phyloP scores from a whole-genome alignment of 2,797 vertebrate genomes.

The Astyanax mexicanus region DNA sequence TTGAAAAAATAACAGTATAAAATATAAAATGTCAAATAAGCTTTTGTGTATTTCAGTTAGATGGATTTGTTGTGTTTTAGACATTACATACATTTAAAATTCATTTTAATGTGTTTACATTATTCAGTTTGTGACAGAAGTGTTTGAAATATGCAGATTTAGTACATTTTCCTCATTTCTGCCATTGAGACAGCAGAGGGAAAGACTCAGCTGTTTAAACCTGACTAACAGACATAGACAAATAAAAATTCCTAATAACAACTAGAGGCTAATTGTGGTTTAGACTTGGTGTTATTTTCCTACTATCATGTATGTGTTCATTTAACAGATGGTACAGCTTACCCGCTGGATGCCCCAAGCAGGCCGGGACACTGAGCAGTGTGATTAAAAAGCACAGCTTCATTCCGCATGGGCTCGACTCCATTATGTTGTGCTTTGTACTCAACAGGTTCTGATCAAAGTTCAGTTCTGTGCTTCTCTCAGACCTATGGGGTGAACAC shows the following conservation, averaged over 20 bases:
- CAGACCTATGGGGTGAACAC: slow-evolving; percentile 40
- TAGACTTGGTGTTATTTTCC: not conserved
- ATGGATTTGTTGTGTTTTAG: no score
- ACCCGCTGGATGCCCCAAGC: slow-evolving; percentile 71
- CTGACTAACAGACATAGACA: not conserved
- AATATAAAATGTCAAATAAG: no score
- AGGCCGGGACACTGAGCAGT: slow-evolving; percentile 64
- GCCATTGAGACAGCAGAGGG: not conserved
- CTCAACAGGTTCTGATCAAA: slow-evolving; percentile 62
- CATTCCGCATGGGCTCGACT: slow-evolving; percentile 55
- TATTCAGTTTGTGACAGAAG: no score
- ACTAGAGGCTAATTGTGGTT: not conserved
- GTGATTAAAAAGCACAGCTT: slow-evolving; percentile 59
- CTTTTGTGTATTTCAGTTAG: no score
- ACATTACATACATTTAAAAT: no score
- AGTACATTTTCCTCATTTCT: not conserved
- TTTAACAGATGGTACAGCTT: slow-evolving; percentile 51
- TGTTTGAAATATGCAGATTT: not conserved
- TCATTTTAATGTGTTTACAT: no score
- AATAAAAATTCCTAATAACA: not conserved
- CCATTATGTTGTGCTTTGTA: slow-evolving; percentile 70
- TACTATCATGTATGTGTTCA: not conserved
- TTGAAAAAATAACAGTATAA: no score
- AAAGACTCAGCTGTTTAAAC: not conserved
- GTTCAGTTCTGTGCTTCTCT: slow-evolving; percentile 51